Evolutionary conservation across 2,888 invertebrate species (phyloP).

Genomic region (Achlya flavicornis): DNA sequence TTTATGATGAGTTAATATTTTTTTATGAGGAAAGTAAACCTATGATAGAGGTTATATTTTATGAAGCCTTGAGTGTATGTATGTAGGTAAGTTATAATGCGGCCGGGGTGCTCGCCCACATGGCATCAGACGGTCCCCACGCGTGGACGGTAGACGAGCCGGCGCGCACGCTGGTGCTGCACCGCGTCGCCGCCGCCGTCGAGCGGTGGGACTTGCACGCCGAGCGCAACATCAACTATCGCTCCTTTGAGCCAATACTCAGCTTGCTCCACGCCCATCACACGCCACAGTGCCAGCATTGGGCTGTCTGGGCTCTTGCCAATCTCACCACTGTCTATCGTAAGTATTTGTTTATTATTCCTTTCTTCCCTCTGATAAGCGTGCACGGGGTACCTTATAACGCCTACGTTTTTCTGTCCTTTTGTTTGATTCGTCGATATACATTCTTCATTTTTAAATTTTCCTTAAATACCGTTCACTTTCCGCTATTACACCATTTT

Average conservation of each 20-base stretch:
- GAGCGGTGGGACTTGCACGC: slow-evolving; percentile 94
- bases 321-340: slow-evolving; percentile 97
- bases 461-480: too few species aligned
- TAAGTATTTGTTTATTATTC: slow-evolving; percentile 78
- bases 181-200: slow-evolving; percentile 91
- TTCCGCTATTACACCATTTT: too few species aligned
- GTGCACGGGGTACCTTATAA: too few species aligned
- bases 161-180: slow-evolving; percentile 87
- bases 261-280: slow-evolving; percentile 91
- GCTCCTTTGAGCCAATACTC: slow-evolving; percentile 95
- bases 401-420: too few species aligned
- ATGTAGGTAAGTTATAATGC: slow-evolving; percentile 95
- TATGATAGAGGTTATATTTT: too few species aligned
- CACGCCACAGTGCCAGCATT: slow-evolving; percentile 96
- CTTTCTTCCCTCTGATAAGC: not conserved
- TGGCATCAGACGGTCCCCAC: slow-evolving; percentile 94
- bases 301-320: slow-evolving; percentile 99
- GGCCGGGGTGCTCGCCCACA: slow-evolving; percentile 97
- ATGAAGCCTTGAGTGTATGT: too few species aligned
- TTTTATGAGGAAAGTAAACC: too few species aligned
- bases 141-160: slow-evolving; percentile 92
- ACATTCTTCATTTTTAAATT: too few species aligned
- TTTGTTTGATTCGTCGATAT: too few species aligned
- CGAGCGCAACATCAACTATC: slow-evolving; percentile 97
- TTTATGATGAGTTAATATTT: too few species aligned